Percentiles rank a stretch among this genome's conserved stretches.
These are phyloP conservation scores for Calliphora vomitoria DNA, from an alignment of 2,888 invertebrate genomes.

Conservation along the genomic window DNA sequence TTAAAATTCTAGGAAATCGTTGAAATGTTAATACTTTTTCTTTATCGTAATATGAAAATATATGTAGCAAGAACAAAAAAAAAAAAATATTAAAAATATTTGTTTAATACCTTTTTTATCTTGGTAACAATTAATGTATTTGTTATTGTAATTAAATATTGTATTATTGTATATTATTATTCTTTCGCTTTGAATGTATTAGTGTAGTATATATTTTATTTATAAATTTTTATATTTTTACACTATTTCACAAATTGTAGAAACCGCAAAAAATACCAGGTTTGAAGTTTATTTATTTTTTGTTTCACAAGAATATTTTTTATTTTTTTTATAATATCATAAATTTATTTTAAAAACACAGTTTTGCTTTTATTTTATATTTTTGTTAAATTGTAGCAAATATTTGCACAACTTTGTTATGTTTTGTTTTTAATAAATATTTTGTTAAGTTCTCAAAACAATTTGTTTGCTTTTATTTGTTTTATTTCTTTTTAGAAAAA, in stretches of 20 bases:
- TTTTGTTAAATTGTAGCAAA: background rate
- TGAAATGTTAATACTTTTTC: background rate
- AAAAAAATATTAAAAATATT: background rate
- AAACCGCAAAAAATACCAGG: conserved; percentile 63
- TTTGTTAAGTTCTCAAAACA: conserved; percentile 22
- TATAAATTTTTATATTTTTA: conserved; percentile 30
- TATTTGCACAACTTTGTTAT: conserved; percentile 55
- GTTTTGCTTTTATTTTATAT: conserved; percentile 12
- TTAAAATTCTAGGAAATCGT: background rate
- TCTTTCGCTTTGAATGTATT: background rate
- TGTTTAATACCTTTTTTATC: conserved; percentile 52
- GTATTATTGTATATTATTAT: conserved; percentile 2
- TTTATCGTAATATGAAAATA: background rate
- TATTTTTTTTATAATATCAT: conserved; percentile 21
- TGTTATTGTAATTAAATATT: conserved; percentile 27
- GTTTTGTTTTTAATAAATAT: conserved; percentile 27
- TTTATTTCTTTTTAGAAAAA: conserved; percentile 12
- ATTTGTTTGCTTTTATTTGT: conserved; percentile 6
- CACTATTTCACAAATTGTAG: conserved; percentile 50
- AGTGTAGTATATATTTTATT: conserved; percentile 14
- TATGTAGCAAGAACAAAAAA: background rate
- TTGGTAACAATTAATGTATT: conserved; percentile 48
- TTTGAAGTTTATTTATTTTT: conserved; percentile 23
- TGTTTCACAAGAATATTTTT: conserved; percentile 14
- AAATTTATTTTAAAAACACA: conserved; percentile 40